These are phyloP conservation scores for Parotia lawesii DNA, from an alignment of 2,113 vertebrate species.

Conservation along the genomic window DNA sequence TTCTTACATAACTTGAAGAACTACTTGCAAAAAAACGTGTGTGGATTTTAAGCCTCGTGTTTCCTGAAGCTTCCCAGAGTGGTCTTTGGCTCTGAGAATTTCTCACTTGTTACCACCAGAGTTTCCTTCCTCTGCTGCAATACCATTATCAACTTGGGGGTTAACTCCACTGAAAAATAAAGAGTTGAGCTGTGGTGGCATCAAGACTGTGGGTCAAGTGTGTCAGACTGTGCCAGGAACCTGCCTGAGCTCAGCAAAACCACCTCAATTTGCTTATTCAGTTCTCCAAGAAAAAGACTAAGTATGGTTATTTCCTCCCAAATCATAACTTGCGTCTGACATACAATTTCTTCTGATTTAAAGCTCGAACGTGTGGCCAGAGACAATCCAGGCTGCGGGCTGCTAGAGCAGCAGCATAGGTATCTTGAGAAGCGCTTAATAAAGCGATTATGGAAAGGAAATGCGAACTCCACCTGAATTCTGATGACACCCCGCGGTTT, in stretches of 20 bases:
- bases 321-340: background rate
- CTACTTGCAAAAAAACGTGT: background rate
- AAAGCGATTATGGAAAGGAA: background rate
- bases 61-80: background rate
- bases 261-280: rapidly evolving
- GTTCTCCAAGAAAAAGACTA: background rate
- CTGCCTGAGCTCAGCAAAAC: background rate
- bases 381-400: background rate
- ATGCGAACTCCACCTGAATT: background rate
- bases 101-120: background rate
- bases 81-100: background rate
- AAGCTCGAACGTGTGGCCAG: background rate
- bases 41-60: background rate
- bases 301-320: background rate
- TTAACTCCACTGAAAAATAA: background rate
- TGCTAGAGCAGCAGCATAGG: background rate
- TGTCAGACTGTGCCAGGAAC: background rate
- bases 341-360: background rate
- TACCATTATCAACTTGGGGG: background rate
- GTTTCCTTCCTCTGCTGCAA: background rate
- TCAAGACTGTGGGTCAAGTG: rapidly evolving
- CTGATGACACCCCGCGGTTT: background rate
- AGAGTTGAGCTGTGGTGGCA: background rate
- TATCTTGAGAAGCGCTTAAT: background rate
- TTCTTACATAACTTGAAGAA: background rate